Conservation (phyloP, 2,113 vertebrate species). For the Eubucco bourcierii region DNA sequence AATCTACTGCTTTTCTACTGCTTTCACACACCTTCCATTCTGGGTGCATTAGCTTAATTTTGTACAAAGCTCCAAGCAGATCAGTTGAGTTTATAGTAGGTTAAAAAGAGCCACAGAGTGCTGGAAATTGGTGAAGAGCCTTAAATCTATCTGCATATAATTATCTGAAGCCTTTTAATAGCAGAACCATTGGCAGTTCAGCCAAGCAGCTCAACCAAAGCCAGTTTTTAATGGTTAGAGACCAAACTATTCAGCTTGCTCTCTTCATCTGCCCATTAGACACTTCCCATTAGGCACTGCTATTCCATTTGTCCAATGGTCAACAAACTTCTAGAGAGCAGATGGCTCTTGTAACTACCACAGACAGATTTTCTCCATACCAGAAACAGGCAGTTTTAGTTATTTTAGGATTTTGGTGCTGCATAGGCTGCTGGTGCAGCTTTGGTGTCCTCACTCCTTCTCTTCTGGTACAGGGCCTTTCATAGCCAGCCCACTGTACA, state of each 20-base stretch:
- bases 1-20: not conserved
- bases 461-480: not conserved
- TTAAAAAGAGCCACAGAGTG: not conserved
- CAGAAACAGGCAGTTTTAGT: not conserved
- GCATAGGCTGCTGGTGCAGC: not conserved
- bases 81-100: not conserved
- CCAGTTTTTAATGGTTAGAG: not conserved
- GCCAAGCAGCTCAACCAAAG: not conserved
- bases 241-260: not conserved
- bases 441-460: not conserved
- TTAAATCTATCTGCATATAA: not conserved
- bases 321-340: not conserved
- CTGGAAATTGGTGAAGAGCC: not conserved
- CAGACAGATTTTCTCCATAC: not conserved
- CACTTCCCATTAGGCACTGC: not conserved
- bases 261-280: not conserved
- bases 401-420: not conserved
- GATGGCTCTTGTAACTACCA: not conserved
- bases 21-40: not conserved
- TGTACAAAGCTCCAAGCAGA: not conserved
- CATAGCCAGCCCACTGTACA: not conserved
- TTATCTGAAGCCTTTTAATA: not conserved
- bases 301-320: not conserved
- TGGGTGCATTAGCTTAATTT: not conserved
- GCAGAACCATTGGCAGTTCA: not conserved